Base-by-base conservation (phyloP, 2,113 vertebrate genomes). In the Campylomormyrus numenius region DNA sequence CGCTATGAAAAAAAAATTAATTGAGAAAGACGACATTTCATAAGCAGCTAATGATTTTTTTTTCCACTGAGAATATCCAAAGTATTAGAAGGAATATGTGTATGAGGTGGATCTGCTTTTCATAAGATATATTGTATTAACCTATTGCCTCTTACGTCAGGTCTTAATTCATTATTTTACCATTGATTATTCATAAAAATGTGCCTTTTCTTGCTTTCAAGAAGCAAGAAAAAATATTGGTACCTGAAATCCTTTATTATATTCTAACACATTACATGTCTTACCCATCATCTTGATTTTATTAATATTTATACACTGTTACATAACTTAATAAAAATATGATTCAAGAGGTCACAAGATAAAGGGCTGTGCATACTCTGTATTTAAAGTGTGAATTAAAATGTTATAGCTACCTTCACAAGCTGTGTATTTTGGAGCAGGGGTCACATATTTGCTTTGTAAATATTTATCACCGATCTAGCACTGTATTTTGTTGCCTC, bases 371-470 rank as follows among this genome's bases (percentile, higher is more conserved):
- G 31, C 31, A 53, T 56, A 87, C 46, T 48, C 27, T 6, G 31
- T 35, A 87, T 87, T 52, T 53, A 53, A 87, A 87, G 85, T 87
- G 85, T 56, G 85, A 87, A 87, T 50, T 56, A 35, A 87, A 87
- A 87, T 21, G 50, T 56, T 39, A 35, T 35, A 49, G 31, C 85
- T 53, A 53, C 85, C 85, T 87, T 87, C 85, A 27, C 50, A 87
- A 56, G n/a, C 50, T 39, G 50, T 35, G 45, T n/a, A 88, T 58
- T 88, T 88, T 46, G 35, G 35, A 66, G 87, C 52, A 45, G 35
- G 39, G 87, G 87, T 62, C 56, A 42, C 52, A 24, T 45, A 88
- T 66, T 88, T 88, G 52, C 53, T 66, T 66, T 62, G 52, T 62
- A 88, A 66, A 88, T 88, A 66, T 88, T 88, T 88, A 88, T 46